Evolutionary conservation across 64 coral and sea anemone species (phyloP).

Genomic region (Catalaphyllia jardinei): DNA sequence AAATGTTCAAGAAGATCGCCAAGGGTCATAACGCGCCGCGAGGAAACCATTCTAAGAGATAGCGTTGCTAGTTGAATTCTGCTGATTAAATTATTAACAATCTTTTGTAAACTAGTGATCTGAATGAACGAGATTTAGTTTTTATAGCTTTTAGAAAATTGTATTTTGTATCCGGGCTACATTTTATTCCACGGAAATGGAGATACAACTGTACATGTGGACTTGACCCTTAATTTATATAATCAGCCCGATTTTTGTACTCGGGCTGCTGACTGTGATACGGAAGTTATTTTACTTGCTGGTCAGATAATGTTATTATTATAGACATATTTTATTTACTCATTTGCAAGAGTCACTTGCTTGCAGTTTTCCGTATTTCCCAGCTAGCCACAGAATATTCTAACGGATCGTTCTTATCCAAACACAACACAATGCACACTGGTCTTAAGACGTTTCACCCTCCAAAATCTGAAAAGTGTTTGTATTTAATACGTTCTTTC

Average conservation of each 20-base stretch:
- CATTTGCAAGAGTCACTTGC: too few relatives aligned
- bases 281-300: constrained; percentile 3
- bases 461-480: background rate
- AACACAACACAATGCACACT: background rate
- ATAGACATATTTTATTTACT: background rate
- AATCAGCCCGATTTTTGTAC: background rate
- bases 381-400: background rate
- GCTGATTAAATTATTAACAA: background rate
- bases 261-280: background rate
- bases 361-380: background rate
- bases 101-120: constrained; percentile 2
- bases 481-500: background rate
- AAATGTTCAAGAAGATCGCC: constrained; percentile 71
- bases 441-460: background rate
- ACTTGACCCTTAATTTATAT: constrained; percentile 22
- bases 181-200: constrained; percentile 16
- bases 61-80: background rate
- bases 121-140: constrained; percentile 21
- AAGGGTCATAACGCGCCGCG: constrained; percentile 38
- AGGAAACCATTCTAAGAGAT: constrained; percentile 22
- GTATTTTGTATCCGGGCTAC: background rate
- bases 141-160: constrained; percentile 38
- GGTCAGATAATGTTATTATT: background rate
- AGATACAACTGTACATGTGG: constrained; percentile 4
- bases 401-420: background rate